These are phyloP conservation scores for Pandemis cinnamomeana DNA, from an alignment of 2,888 invertebrate genomes.

Conservation along the genomic window DNA sequence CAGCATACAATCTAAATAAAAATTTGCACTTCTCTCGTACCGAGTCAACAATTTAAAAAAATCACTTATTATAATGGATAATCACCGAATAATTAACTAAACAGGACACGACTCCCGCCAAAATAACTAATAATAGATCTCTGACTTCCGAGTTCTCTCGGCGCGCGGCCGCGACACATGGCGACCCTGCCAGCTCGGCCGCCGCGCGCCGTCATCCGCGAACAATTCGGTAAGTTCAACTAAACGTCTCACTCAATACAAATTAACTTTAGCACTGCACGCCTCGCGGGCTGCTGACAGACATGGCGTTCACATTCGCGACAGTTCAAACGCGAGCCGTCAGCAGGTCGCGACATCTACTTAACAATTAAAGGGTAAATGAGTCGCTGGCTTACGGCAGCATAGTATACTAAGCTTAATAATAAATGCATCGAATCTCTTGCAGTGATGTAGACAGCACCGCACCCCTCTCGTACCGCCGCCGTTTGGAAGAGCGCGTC, in stretches of 20 bases:
- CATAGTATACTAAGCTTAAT: conserved; percentile 52
- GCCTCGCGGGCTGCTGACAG: background rate
- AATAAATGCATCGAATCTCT: conserved; percentile 77
- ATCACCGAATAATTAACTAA: conserved; percentile 54
- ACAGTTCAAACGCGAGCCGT: background rate
- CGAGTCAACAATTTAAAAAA: conserved; percentile 65
- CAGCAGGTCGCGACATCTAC: conserved; percentile 7
- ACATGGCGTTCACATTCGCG: background rate
- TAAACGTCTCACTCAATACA: conserved; percentile 2
- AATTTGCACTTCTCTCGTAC: conserved; percentile 54
- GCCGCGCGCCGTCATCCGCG: background rate
- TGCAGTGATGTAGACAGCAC: conserved; percentile 18
- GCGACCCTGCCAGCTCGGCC: background rate
- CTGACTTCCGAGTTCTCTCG: background rate
- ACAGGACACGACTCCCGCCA: conserved; percentile 29
- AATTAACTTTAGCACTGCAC: conserved; percentile 16
- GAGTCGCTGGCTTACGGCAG: conserved; percentile 24
- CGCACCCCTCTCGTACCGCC: background rate
- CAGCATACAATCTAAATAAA: conserved; percentile 55
- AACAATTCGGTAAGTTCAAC: conserved; percentile 3
- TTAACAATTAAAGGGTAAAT: conserved; percentile 29
- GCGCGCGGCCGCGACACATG: background rate
- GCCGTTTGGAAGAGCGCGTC: conserved; percentile 13
- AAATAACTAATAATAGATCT: conserved; percentile 15
- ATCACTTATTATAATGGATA: conserved; percentile 46